Evolutionary conservation across 2,113 vertebrate species (phyloP), one percentile per base, ranked within the genome.

Genomic region (Tauraco erythrolophus): DNA sequence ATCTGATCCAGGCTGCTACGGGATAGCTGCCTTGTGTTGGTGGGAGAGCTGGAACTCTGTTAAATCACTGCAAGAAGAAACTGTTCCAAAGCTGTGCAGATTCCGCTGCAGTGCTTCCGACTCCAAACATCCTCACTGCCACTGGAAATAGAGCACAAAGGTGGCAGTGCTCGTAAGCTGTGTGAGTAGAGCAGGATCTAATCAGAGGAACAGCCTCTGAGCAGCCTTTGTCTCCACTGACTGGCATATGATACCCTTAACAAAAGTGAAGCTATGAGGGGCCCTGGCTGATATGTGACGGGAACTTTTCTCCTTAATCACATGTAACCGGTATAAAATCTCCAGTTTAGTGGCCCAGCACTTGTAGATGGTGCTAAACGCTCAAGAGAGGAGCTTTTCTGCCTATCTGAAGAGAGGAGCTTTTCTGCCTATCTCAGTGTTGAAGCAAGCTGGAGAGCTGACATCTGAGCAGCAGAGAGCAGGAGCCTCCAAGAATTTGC

Each of bases 11-110:
- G 61, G 51, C 79, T 89, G 62, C 65, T 88, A 6, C n/a, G n/a
- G 76, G 35, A 88, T 86, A 92, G 87, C 65, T 96, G 81, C 45
- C 22, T 96, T 81, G 72, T 97, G 72, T 61, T 88, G 35, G 92
- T 66, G 9, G 92, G 91, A 89, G 91, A 91, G 64, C 76, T 95
- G 92, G 69, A 97, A 82, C 37, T 75, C 64, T 50, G 61, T 21
- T 82, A 78, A 88, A 62, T 61, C 7, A 5, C 35, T 78, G 54
- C 56, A 86, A 70, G 71, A 88, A 77, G 37, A 84, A 97, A 80
- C 18, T 65, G 51, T 39, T 88, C 68, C 68, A 91, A 89, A 91
- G 9, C 48, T 43, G 43, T 18, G 4, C 41, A 70, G 41, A 54
- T 66, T 94, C 50, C 65, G n/a, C 70, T 71, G 72, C 39, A 35